Base-by-base conservation (phyloP, 2,113 vertebrate species). In the Coregonus clupeaformis region DNA sequence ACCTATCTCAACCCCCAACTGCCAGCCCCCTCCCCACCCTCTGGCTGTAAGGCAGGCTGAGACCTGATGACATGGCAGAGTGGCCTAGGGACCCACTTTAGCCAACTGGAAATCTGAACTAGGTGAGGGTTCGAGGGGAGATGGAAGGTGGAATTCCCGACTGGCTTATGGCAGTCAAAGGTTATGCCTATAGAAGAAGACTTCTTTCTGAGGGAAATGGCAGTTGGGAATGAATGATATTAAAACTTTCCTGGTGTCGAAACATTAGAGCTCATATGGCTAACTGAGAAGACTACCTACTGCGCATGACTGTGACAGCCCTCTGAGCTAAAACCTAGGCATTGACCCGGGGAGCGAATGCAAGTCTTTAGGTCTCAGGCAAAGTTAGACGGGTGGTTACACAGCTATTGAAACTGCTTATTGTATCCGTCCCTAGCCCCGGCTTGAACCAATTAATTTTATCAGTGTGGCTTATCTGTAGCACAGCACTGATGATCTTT, bases 381-480 rank as follows among this genome's bases (percentile, higher is more conserved):
- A n/a, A n/a, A n/a, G n/a, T n/a, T 42, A 42, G 36, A 42, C 9
- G 36, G 36, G 36, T 9, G 36, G 36, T 42, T 42, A 42, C 36
- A 42, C 36, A 42, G 36, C 9, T 42, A 12, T 11, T 42, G 36
- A 42, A 42, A 42, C 9, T 42, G 36, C 36, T 42, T 9, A 14
- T 55, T 55, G 52, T 22, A n/a, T 60, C 6, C n/a, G 4, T 60
- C 57, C 57, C 30, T 5, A 13, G 63, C 80, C 71, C 74, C 27
- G 1, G 59, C 65, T 68, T 83, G 78, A 81, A 87, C 81, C 83
- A 90, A 18, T 88, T 84, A 85, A 45, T 80, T 79, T 89, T 87
- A 88, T 90, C 89, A 62, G 83, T 65, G 71, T 65, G 71, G 82
- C 78, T 69, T 42, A 42, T 42, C 36, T 18, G 69, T 65, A 71